Evolutionary conservation across 1,140 invertebrate species (phyloP).

Genomic region (Marisa cornuarietis): DNA sequence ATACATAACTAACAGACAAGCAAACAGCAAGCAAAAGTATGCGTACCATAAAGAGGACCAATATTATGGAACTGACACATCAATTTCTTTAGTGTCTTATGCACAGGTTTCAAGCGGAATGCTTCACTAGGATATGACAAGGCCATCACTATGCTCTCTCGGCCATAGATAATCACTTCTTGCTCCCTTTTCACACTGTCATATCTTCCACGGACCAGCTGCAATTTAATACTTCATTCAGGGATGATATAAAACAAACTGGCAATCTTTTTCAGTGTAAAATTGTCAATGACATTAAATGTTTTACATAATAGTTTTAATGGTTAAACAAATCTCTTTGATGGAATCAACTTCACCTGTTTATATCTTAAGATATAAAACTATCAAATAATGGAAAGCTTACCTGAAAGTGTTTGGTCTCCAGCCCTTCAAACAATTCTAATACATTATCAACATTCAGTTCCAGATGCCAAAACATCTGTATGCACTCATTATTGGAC

Average conservation of each 20-base stretch:
- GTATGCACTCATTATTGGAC: slow-evolving; percentile 23
- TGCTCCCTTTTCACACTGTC: slow-evolving; percentile 19
- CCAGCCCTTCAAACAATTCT: not conserved
- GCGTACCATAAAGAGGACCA: slow-evolving; percentile 34
- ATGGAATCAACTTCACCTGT: too few species aligned
- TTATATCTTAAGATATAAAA: too few species aligned
- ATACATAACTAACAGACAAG: not conserved
- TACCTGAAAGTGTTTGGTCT: slow-evolving; percentile 24
- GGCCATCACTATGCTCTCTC: slow-evolving; percentile 30
- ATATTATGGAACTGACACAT: slow-evolving; percentile 53
- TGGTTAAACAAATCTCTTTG: too few species aligned
- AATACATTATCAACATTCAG: not conserved
- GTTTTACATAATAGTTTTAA: too few species aligned
- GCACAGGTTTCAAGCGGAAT: slow-evolving; percentile 30
- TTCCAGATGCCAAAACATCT: too few species aligned
- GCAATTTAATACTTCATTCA: slow-evolving; percentile 14
- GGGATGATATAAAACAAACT: not conserved
- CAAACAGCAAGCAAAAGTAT: not conserved
- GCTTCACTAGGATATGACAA: slow-evolving; percentile 46
- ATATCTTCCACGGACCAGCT: slow-evolving; percentile 31
- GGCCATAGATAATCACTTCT: slow-evolving; percentile 39
- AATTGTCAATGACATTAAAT: not conserved
- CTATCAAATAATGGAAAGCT: too few species aligned
- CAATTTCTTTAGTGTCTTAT: slow-evolving; percentile 35
- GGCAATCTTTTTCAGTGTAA: not conserved